Base-by-base conservation (phyloP, 2,888 invertebrate genomes). In the Drosophila bunnanda region DNA sequence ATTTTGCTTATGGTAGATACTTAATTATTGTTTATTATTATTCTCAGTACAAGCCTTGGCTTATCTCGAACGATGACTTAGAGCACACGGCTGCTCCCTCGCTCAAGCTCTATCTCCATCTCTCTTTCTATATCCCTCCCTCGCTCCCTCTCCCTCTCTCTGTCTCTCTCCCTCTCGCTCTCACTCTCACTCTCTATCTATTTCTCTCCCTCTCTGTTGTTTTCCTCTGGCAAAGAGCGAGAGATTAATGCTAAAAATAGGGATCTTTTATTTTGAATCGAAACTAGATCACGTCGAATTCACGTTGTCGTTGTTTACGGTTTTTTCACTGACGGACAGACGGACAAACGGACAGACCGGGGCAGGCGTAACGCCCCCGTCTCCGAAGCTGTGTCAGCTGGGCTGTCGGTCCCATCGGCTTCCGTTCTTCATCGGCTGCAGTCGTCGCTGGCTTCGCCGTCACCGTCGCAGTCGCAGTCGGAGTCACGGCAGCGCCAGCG, bases 271-370 rank as follows among this genome's bases (percentile, higher is more conserved):
- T 89, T 90, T 90, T 82, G 82, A 88, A 86, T 88, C 59, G 65
- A 88, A 90, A 90, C 88, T 90, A 89, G 90, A 90, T 90, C 90
- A 90, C 88, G 88, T 78, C 77, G 67, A 85, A 79, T 85, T 68
- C 83, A 88, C 83, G 86, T 82, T 82, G 83, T 50, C 60, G 79
- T 87, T 87, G 83, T 84, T 84, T 84, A 84, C 88, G 79, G 82
- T 13, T 71, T 71, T 87, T 67, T 75, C 66, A 72, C 77, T 78
- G 71, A 53, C 43, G 32, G 52, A 53, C 60, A 41, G 30, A 36
- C 58, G 46, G 58, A 32, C 56, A 44, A 4, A 41, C 41, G 20
- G 54, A 41, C 55, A 13, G 54, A 54, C 55, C 20, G 55, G 20
- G 28, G 28, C 10, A 32, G 25, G 75, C 75, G 75, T 78, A 75